Evolutionary conservation across 2,113 vertebrate species (phyloP).

Genomic region (Myotis yumanensis): DNA sequence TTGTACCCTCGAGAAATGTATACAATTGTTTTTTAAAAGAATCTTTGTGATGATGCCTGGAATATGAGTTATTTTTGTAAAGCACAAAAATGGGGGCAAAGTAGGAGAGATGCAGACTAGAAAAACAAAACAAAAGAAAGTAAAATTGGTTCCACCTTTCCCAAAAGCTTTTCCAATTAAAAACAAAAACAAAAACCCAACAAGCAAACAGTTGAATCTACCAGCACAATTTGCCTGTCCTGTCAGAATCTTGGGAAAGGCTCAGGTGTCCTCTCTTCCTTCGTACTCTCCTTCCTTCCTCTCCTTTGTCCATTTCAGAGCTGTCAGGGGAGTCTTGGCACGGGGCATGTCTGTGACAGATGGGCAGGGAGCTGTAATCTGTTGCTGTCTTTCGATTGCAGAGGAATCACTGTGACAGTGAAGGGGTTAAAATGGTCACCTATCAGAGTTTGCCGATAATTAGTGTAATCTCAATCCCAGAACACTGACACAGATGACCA

Average conservation of each 20-base stretch:
- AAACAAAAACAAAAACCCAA: neutral
- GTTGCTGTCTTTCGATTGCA: neutral
- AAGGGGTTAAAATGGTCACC: slow-evolving; percentile 78
- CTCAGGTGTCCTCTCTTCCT: neutral
- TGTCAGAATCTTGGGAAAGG: neutral
- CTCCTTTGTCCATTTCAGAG: neutral
- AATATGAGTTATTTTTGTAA: neutral
- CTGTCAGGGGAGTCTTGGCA: neutral
- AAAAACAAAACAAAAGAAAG: neutral
- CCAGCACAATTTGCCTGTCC: neutral
- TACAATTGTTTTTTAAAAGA: neutral
- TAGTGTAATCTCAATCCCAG: slow-evolving; percentile 65
- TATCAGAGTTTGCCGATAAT: slow-evolving; percentile 68
- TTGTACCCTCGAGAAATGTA: slow-evolving; percentile 33
- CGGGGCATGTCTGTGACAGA: neutral
- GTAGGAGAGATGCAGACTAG: neutral
- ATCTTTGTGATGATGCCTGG: slow-evolving; percentile 1
- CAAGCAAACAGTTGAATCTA: neutral
- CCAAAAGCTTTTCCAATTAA: neutral
- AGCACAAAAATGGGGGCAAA: neutral
- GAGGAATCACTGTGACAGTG: neutral
- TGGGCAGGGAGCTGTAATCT: slow-evolving; percentile 50
- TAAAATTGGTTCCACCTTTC: neutral
- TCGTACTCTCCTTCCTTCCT: accelerated
- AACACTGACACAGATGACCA: slow-evolving; percentile 33